A percentile compares a stretch with the other conserved stretches of the same genome.
These are phyloP conservation scores for Tipula helvola DNA, from an alignment of 2,888 invertebrate species.

Conservation along the genomic window DNA sequence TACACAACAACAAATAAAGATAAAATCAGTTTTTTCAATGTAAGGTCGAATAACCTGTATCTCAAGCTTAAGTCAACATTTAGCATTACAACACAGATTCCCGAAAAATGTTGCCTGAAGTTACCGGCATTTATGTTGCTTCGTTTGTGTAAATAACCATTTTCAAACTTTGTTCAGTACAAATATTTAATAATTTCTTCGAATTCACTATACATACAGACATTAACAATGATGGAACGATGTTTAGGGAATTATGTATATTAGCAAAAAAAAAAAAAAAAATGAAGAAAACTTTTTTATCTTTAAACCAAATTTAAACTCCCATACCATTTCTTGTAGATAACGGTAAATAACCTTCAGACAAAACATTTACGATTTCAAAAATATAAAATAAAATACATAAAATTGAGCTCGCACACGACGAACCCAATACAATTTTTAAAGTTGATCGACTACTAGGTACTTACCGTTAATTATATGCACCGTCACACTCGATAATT, in stretches of 20 bases:
- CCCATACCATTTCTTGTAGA: background rate
- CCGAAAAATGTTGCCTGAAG: too few relatives aligned
- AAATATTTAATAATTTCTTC: background rate
- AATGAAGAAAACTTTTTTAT: background rate
- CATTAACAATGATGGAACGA: background rate
- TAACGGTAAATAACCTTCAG: background rate
- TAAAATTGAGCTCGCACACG: background rate
- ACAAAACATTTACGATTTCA: background rate
- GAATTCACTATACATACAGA: background rate
- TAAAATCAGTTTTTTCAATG: too few relatives aligned
- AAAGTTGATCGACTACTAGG: background rate
- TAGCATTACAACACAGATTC: too few relatives aligned
- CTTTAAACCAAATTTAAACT: background rate
- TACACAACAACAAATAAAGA: too few relatives aligned
- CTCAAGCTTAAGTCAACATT: too few relatives aligned
- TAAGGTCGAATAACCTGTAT: too few relatives aligned
- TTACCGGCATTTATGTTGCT: too few relatives aligned
- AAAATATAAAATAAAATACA: background rate
- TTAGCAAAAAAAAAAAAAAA: background rate
- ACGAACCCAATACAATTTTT: background rate
- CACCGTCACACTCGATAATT: constrained; percentile 70
- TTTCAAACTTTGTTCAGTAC: background rate
- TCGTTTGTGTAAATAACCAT: background rate
- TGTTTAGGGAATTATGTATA: background rate
- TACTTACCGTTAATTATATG: constrained; percentile 79